phyloP scores from a whole-genome alignment of 1,140 invertebrate genomes.

The Charaxes varanes region DNA sequence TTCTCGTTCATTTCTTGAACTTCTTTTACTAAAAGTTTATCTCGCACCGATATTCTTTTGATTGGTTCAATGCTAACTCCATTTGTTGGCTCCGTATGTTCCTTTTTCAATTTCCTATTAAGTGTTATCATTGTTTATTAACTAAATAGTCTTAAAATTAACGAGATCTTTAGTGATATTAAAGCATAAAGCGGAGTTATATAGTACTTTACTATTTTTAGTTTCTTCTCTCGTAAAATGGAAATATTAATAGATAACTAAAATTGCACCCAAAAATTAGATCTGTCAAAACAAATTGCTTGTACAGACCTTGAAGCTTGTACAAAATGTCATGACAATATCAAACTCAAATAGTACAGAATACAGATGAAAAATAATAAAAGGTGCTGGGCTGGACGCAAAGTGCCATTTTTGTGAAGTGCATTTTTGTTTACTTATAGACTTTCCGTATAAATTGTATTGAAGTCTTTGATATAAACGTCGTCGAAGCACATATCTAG shows the following conservation, averaged over 20 bases:
- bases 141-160: slow-evolving; percentile 17
- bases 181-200: slow-evolving; percentile 7
- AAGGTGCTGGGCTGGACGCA: no score
- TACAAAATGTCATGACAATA: no score
- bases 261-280: no score
- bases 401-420: no score
- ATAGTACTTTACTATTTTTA: slow-evolving; percentile 3
- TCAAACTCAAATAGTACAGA: no score
- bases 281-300: background rate
- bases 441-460: no score
- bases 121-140: slow-evolving; percentile 82
- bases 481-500: no score
- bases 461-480: no score
- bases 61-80: slow-evolving; percentile 47
- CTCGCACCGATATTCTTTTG: slow-evolving; percentile 86
- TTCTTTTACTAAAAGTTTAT: slow-evolving; percentile 90
- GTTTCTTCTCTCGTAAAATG: background rate
- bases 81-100: slow-evolving; percentile 59
- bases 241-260: slow-evolving; percentile 1
- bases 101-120: slow-evolving; percentile 86
- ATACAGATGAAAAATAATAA: no score
- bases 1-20: slow-evolving; percentile 94
- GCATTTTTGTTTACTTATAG: no score
- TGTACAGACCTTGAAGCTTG: no score
- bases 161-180: slow-evolving; percentile 1